A percentile compares a stretch with the other conserved stretches of the same genome.
Conservation (phyloP, 1,140 invertebrate species). For the Trachymyrmex cornetzi region DNA sequence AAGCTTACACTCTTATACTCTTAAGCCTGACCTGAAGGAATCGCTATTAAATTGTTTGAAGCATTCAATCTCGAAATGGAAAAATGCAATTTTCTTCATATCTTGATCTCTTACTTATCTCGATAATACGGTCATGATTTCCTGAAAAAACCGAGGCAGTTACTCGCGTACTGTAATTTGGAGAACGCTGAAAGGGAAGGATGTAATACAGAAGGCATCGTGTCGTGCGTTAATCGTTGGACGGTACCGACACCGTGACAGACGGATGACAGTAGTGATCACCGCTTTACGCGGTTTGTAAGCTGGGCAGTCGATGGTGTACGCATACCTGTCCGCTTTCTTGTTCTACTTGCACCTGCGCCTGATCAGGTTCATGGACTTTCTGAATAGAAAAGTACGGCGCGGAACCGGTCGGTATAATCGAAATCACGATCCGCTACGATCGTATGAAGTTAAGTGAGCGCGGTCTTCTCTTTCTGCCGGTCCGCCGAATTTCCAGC, state of each 20-base stretch:
- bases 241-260: constrained; percentile 10
- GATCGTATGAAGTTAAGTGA: constrained; percentile 6
- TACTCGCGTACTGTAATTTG: constrained; percentile 18
- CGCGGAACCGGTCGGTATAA: constrained; percentile 64
- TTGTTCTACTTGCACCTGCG: constrained; percentile 75
- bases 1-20: background rate
- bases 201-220: background rate
- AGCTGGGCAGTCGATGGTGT: constrained; percentile 57
- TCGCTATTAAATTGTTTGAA: background rate
- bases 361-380: constrained; percentile 64
- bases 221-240: constrained; percentile 7
- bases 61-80: background rate
- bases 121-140: constrained; percentile 19
- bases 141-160: constrained; percentile 30
- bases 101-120: background rate
- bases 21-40: background rate
- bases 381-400: constrained; percentile 68
- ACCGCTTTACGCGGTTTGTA: constrained; percentile 48
- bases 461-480: background rate
- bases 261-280: constrained; percentile 50
- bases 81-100: background rate
- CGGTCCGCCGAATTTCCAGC: constrained; percentile 31
- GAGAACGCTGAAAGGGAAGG: background rate
- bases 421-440: constrained; percentile 58
- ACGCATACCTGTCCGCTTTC: constrained; percentile 70